phyloP scores from a whole-genome alignment of 2,797 vertebrate genomes.

The Lutjanus argentimaculatus region DNA sequence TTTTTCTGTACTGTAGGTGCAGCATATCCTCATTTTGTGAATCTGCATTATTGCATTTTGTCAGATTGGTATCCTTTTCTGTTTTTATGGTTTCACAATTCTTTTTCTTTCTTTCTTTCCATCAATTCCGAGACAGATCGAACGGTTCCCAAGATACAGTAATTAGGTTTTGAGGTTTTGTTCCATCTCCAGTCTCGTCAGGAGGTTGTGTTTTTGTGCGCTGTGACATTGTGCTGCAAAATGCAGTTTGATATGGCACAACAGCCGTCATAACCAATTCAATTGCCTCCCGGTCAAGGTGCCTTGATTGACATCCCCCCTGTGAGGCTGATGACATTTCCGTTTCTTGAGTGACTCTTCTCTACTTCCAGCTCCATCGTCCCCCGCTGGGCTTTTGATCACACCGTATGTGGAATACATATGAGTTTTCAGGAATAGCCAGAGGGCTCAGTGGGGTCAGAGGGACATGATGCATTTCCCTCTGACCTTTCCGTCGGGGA shows the following conservation, averaged over 20 bases:
- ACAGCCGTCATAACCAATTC: conserved; percentile 63
- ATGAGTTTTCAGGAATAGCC: conserved; percentile 60
- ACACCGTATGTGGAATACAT: conserved; percentile 59
- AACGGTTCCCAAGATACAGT: conserved; percentile 10
- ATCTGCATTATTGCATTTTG: conserved; percentile 1
- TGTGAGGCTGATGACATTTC: conserved; percentile 75
- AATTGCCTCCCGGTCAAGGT: conserved; percentile 59
- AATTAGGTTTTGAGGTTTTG: conserved; percentile 19
- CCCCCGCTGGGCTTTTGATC: conserved; percentile 59
- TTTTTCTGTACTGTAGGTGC: background rate
- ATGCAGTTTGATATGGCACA: conserved; percentile 62
- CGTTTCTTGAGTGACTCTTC: conserved; percentile 59
- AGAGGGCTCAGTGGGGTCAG: conserved; percentile 25
- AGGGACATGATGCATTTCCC: conserved; percentile 48
- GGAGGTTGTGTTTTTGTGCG: conserved; percentile 11
- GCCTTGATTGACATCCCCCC: conserved; percentile 66
- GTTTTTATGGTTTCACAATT: background rate
- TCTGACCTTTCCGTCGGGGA: conserved; percentile 53
- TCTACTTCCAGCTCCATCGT: conserved; percentile 41
- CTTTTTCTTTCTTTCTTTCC: background rate
- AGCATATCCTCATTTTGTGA: conserved; percentile 1
- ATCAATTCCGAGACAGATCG: background rate
- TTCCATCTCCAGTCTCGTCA: background rate
- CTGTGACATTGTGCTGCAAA: conserved; percentile 52
- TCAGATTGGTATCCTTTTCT: background rate